Conservation (phyloP, 2,888 invertebrate species). For the Podabrus alpinus region DNA sequence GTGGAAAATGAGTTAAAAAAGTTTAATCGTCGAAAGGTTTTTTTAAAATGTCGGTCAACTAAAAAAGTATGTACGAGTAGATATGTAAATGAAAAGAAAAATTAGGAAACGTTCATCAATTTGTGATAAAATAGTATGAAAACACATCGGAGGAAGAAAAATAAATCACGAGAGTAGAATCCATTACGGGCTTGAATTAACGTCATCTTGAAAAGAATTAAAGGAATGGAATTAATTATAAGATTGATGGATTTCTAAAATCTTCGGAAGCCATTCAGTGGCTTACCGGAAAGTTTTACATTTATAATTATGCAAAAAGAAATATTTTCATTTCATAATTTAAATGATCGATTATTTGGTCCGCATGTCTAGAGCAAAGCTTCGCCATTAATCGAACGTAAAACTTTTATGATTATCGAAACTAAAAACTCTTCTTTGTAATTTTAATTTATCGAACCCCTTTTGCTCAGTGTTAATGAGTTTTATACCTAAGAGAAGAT, state of each 20-base stretch:
- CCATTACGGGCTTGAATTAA: conserved; percentile 55
- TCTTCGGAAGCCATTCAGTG: conserved; percentile 38
- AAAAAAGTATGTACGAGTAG: neutral
- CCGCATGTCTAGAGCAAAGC: conserved; percentile 18
- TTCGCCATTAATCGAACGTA: conserved; percentile 20
- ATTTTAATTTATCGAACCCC: conserved; percentile 51
- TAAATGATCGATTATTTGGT: conserved; percentile 31
- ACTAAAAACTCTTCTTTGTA: conserved; percentile 44
- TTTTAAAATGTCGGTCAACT: neutral
- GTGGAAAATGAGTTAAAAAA: conserved; percentile 3
- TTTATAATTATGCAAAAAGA: conserved; percentile 32
- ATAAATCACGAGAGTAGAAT: conserved; percentile 52
- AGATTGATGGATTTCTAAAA: conserved; percentile 56
- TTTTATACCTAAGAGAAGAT: conserved; percentile 55
- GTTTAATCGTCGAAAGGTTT: neutral
- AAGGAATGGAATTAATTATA: conserved; percentile 59
- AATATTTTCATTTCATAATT: conserved; percentile 31
- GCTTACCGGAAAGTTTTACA: conserved; percentile 30
- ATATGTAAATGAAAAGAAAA: neutral
- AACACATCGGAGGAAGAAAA: conserved; percentile 36
- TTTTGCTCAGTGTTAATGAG: conserved; percentile 56
- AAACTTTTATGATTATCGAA: conserved; percentile 36
- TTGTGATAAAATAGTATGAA: conserved; percentile 3
- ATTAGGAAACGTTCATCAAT: neutral
- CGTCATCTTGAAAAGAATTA: conserved; percentile 58